phyloP scores from a whole-genome alignment of 2,888 invertebrate genomes.

The Platypus cylindrus region DNA sequence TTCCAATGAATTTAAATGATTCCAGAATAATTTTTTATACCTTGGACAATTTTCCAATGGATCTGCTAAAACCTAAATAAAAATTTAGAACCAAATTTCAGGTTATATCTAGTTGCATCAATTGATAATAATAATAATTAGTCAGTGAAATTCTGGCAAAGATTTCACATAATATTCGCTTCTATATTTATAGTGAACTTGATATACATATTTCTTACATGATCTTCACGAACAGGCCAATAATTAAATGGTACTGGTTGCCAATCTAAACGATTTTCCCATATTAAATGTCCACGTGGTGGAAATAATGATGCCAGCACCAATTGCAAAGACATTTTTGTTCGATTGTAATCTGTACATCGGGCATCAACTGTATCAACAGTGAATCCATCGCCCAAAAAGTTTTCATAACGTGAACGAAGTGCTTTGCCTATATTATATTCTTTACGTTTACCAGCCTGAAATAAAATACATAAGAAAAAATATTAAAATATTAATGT shows the following conservation, averaged over 20 bases:
- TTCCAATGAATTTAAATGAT: conserved; percentile 18
- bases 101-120: no score
- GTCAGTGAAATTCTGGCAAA: no score
- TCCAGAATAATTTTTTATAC: conserved; percentile 17
- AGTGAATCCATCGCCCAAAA: conserved; percentile 43
- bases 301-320: conserved; percentile 58
- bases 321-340: conserved; percentile 56
- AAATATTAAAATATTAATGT: no score
- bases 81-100: conserved; percentile 4
- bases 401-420: conserved; percentile 47
- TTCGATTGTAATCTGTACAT: conserved; percentile 56
- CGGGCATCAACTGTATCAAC: conserved; percentile 45
- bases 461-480: conserved; percentile 6
- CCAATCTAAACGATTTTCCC: conserved; percentile 35
- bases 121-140: no score
- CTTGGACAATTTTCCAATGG: conserved; percentile 20
- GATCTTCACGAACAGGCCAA: conserved; percentile 18
- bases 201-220: conserved; percentile 16
- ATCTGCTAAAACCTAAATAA: conserved; percentile 20
- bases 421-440: conserved; percentile 52
- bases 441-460: conserved; percentile 28
- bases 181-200: conserved; percentile 1
- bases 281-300: conserved; percentile 41
- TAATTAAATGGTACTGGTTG: conserved; percentile 27
- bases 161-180: no score